Base-by-base conservation (phyloP, 2,113 vertebrate species). In the Macaca mulatta region DNA sequence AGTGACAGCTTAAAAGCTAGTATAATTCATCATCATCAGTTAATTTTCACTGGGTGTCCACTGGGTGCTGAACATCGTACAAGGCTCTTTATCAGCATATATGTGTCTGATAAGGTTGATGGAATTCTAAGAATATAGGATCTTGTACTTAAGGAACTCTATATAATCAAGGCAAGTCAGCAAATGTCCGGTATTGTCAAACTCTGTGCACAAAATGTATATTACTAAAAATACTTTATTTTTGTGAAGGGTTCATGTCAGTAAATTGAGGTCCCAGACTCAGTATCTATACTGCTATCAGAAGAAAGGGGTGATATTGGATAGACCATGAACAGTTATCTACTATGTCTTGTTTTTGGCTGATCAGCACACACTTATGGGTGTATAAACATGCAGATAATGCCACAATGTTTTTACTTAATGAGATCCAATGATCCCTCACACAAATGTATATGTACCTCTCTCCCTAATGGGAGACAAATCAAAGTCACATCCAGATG, bases 1-100 rank as follows among this genome's bases (percentile, higher is more conserved):
- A 96, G 77, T 98, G 98, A 98, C 97, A 97, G 97, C 96, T 96
- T 98, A 97, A 97, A 98, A 97, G 95, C 96, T 88, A 81, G 92
- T 95, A 96, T 98, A 98, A 98, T 98, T 97, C 95, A 97, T 98
- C 97, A 97, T 95, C 93, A 98, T 94, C 96, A 82, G 96, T 87
- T 97, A 96, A 97, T 96, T 97, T 97, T 96, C 93, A 70, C 95
- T 93, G 82, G 93, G 86, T 96, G 84, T 97, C 96, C 89, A 97
- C 93, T 97, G 93, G 93, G 96, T 97, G 92, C 92, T 94, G 92
- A 97, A 64, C 86, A 75, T 64, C 69, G 23, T 70, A 74, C 92
- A 92, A 55, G 79, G 89, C 43, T 94, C 59, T 74, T 93, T 98
- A 93, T 96, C 96, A 97, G 96, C 89, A 84, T 82, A 64, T 30